Percentiles rank a stretch among this genome's conserved stretches.
phyloP scores from a whole-genome alignment of 2,113 vertebrate species.

The Elanus axillaris region DNA sequence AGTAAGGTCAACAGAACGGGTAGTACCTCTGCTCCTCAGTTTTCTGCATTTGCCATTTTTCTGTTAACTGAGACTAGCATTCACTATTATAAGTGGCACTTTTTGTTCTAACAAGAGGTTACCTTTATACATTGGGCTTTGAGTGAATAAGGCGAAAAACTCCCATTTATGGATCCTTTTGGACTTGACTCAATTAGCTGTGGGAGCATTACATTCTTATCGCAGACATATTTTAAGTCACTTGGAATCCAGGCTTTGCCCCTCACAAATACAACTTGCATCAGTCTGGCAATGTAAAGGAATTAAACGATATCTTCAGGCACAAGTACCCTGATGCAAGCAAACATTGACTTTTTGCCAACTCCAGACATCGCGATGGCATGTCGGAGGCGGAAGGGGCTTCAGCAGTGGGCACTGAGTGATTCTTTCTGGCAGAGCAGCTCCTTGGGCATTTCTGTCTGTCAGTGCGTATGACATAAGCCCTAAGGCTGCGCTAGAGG shows the following conservation, averaged over 20 bases:
- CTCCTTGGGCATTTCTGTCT: background rate
- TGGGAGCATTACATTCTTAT: background rate
- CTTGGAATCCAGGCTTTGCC: background rate
- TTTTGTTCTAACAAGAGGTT: background rate
- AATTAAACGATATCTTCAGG: background rate
- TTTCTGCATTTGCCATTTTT: background rate
- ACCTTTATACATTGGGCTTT: background rate
- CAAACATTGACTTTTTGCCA: background rate
- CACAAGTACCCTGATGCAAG: background rate
- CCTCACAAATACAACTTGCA: background rate
- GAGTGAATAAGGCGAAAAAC: background rate
- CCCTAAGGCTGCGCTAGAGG: background rate
- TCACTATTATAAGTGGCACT: background rate
- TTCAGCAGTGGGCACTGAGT: background rate
- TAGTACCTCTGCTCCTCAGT: background rate
- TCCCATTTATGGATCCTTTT: background rate
- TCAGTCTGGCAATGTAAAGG: background rate
- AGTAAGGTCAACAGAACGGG: background rate
- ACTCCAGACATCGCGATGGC: background rate
- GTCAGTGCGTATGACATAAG: background rate
- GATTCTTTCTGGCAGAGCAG: background rate
- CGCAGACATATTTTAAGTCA: background rate
- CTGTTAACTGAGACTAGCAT: background rate
- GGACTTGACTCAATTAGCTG: background rate
- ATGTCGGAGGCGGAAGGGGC: background rate